Conservation (phyloP, 2,888 invertebrate species). For the Norana najaformis region DNA sequence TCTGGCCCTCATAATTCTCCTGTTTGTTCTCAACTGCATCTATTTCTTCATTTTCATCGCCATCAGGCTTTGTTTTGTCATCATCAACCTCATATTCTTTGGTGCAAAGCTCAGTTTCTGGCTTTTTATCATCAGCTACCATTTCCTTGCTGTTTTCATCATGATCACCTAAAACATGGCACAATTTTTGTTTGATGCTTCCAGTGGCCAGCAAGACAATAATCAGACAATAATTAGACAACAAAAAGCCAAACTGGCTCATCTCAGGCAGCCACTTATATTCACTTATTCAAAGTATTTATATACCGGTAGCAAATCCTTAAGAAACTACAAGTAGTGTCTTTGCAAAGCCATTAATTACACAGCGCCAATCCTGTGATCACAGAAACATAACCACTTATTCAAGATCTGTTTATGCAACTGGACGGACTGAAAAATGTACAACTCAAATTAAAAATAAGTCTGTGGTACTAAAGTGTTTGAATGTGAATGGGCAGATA, state of each 20-base stretch:
- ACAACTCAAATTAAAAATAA: too few species aligned
- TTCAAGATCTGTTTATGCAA: too few species aligned
- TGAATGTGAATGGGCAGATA: too few species aligned
- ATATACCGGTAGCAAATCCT: too few species aligned
- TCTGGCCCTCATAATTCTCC: not conserved
- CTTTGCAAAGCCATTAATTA: too few species aligned
- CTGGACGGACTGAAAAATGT: too few species aligned
- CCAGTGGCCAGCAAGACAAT: not conserved
- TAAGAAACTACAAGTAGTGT: too few species aligned
- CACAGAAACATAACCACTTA: too few species aligned
- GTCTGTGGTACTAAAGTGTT: too few species aligned
- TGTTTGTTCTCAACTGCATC: not conserved
- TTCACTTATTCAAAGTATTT: not conserved
- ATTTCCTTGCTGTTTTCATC: not conserved
- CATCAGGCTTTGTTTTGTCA: not conserved
- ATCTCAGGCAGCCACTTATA: not conserved
- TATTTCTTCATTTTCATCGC: slow-evolving; percentile 7
- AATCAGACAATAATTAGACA: too few species aligned
- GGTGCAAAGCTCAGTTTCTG: not conserved
- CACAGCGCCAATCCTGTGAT: too few species aligned
- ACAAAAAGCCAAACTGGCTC: not conserved
- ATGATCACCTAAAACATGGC: not conserved
- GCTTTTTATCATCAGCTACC: not conserved
- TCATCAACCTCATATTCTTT: slow-evolving; percentile 34
- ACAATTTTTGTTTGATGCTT: not conserved